Base-by-base conservation (phyloP, 2,113 vertebrate species). In the Boleophthalmus pectinirostris region DNA sequence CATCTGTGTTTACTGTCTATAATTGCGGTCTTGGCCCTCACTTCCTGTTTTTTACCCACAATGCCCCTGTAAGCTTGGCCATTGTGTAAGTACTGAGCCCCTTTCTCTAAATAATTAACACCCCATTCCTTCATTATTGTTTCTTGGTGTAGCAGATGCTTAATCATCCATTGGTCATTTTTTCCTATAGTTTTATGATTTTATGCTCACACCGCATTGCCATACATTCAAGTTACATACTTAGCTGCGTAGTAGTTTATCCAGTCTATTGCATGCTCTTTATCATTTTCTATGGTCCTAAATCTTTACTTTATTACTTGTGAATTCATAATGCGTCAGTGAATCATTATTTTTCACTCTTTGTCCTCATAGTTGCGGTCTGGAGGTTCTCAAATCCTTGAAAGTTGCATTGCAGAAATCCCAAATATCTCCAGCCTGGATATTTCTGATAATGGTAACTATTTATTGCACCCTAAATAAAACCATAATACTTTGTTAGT, bases 361-460 rank as follows among this genome's bases (percentile, higher is more conserved):
- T 66, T 80, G 5, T 88, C 69, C 84, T 56, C 58, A 61, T 70
- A 99, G 97, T 92, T 98, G 87, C 93, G 97, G 80, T 98, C 97
- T 7, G 97, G 95, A 89, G 97, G 97, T 24, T 97, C 96, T 20
- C 97, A 99, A 88, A 96, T 98, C 74, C 93, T 99, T 81, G 97
- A 99, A 92, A 95, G 97, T 73, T 98, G 97, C 84, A 97, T 99
- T 70, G 97, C 97, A 14, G 97, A 99, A 90, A 96, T 98, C 81
- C 97, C 96, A 87, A 99, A 98, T 90, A 96, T 99, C 84, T 95
- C 95, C 90, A 97, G 96, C 84, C 89, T 99, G 70, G 97, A 98
- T 79, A 96, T 99, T 89, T 97, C 97, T 20, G 97, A 99, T 82
- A 99, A 99, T 14, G 96, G 97, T 99, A 18, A 64, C 5, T 60